Conservation (phyloP, 2,888 invertebrate genomes). For the Euclidia mi region DNA sequence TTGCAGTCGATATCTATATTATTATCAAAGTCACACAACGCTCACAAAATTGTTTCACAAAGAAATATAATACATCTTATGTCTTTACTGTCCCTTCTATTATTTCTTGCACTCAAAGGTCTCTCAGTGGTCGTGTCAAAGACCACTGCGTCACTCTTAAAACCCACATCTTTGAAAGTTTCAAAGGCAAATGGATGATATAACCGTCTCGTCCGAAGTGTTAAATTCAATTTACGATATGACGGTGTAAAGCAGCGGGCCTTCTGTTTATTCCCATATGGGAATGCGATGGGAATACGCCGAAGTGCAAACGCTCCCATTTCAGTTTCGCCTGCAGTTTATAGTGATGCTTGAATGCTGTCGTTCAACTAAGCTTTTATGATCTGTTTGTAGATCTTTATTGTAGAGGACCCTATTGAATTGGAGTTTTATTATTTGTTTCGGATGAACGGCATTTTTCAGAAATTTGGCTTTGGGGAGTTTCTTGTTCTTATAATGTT, state of each 20-base stretch:
- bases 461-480: no score
- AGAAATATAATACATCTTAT: no score
- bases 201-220: slow-evolving; percentile 57
- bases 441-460: no score
- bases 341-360: slow-evolving; percentile 42
- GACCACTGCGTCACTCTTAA: slow-evolving; percentile 10
- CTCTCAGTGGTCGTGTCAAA: background rate
- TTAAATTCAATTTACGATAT: slow-evolving; percentile 71
- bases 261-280: slow-evolving; percentile 44
- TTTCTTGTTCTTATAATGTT: no score
- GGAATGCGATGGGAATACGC: slow-evolving; percentile 64
- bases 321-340: slow-evolving; percentile 49
- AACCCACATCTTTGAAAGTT: slow-evolving; percentile 14
- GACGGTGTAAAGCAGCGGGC: slow-evolving; percentile 32
- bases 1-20: no score
- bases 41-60: no score
- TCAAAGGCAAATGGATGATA: slow-evolving; percentile 47
- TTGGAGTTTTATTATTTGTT: no score
- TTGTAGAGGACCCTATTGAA: no score
- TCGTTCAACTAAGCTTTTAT: slow-evolving; percentile 22
- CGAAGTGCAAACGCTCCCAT: slow-evolving; percentile 66
- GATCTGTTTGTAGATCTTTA: slow-evolving; percentile 1
- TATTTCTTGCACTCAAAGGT: background rate
- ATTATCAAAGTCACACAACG: no score
- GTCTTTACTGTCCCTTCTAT: no score